Evolutionary conservation across 2,888 invertebrate genomes (phyloP), one percentile per base, ranked within the genome.

Genomic region (Beris morrisii): DNA sequence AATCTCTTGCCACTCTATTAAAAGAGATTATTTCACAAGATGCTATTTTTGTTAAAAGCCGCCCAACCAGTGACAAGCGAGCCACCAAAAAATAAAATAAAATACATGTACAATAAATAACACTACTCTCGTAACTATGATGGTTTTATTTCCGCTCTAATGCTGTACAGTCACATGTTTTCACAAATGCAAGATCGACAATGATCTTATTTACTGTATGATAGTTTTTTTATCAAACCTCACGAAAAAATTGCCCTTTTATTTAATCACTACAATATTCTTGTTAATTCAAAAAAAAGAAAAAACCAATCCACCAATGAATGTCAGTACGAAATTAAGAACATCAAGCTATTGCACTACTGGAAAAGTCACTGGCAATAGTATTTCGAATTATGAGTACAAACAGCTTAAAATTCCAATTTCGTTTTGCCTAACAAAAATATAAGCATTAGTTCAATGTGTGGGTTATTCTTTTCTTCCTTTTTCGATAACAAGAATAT

Each of bases 331-430:
- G 7, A 22, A 52, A 61, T n/a, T 31, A 11, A 7, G 6, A 48
- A 59, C 3, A 6, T 22, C n/a, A 53, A 53, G n/a, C 28, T 11
- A 9, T 32, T n/a, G 30, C 50, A 30, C 61, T 28, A 9, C n/a
- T 61, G 61, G 61, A 61, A 22, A 61, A 61, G 61, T 61, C 61
- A 61, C 61, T 61, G 61, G 61, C 61, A 15, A 52, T 48, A 12
- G 30, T 50, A 15, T 61, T 61, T 13, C 50, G 22, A 38, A 53
- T 22, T 7, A 28, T 45, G 38, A 61, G 12, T 11, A 15, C 11
- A 13, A 22, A 7, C 52, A 38, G 50, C 38, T 5, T 58, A 28
- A 11, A 31, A 32, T 1, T 54, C 57, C 13, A 44, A 48, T 31
- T 9, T 45, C 52, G 11, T 22, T 22, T 50, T 38, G 52, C 61